These are phyloP conservation scores for Zaprionus lineosus DNA, from an alignment of 2,888 invertebrate species.

Conservation along the genomic window DNA sequence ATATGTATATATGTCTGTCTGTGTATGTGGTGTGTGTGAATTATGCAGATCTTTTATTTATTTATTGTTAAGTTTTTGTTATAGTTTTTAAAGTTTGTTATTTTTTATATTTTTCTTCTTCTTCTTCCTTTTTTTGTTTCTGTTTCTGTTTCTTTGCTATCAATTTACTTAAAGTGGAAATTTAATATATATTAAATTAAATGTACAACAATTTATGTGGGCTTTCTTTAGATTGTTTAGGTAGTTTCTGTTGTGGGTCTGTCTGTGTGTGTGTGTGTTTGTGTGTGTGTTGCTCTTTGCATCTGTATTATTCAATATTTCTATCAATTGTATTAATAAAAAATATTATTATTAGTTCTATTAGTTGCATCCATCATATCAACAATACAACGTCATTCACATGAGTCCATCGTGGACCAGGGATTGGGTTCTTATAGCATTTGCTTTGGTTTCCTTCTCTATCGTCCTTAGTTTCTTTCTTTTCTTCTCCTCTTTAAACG, in stretches of 20 bases:
- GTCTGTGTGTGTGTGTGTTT: slow-evolving; percentile 18
- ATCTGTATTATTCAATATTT: slow-evolving; percentile 61
- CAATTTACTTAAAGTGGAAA: slow-evolving; percentile 44
- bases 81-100: too few relatives aligned
- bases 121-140: slow-evolving; percentile 51
- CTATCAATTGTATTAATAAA: slow-evolving; percentile 79
- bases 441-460: slow-evolving; percentile 4
- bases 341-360: slow-evolving; percentile 74
- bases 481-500: slow-evolving; percentile 12
- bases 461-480: slow-evolving; percentile 10
- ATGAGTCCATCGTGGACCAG: slow-evolving; percentile 14
- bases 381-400: slow-evolving; percentile 51
- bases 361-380: slow-evolving; percentile 62
- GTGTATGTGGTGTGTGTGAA: slow-evolving; percentile 9
- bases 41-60: slow-evolving; percentile 32
- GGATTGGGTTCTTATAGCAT: slow-evolving; percentile 7
- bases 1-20: too few relatives aligned
- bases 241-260: slow-evolving; percentile 23
- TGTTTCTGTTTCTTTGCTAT: too few relatives aligned
- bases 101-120: slow-evolving; percentile 36
- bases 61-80: slow-evolving; percentile 14
- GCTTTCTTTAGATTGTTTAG: slow-evolving; percentile 21
- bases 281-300: slow-evolving; percentile 11
- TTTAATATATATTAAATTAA: slow-evolving; percentile 63
- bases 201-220: slow-evolving; percentile 74